Percentiles rank a stretch among this genome's conserved stretches.
phyloP scores from a whole-genome alignment of 2,113 vertebrate genomes.

The Carollia perspicillata region DNA sequence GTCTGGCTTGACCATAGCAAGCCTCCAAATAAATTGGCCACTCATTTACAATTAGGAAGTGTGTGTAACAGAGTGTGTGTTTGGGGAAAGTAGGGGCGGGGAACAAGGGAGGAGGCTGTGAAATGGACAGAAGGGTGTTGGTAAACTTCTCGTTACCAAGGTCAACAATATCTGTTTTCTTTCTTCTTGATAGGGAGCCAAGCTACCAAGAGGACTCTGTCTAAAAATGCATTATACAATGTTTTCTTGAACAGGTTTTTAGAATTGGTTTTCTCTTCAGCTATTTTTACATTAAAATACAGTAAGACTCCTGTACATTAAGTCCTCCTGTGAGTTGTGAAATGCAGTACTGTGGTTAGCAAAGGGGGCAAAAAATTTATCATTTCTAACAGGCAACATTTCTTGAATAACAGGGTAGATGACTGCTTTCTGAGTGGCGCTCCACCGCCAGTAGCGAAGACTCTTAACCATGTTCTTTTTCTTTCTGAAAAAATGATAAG shows the following conservation, averaged over 20 bases:
- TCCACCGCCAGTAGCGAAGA: neutral
- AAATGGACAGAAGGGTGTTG: neutral
- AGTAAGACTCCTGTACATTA: slow-evolving; percentile 32
- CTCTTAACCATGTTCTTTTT: neutral
- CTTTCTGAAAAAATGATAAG: neutral
- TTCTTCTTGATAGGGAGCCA: neutral
- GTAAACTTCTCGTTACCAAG: slow-evolving; percentile 27
- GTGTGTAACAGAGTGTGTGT: neutral
- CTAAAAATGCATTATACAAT: slow-evolving; percentile 28
- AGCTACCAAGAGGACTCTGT: neutral
- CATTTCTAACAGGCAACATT: neutral
- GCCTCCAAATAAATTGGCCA: neutral
- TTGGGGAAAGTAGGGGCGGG: accelerated
- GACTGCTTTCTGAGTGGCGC: neutral
- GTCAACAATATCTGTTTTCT: slow-evolving; percentile 32
- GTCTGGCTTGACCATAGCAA: neutral
- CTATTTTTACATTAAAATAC: slow-evolving; percentile 63
- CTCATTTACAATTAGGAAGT: neutral
- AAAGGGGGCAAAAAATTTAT: slow-evolving; percentile 14
- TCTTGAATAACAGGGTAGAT: neutral
- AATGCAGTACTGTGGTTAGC: slow-evolving; percentile 33
- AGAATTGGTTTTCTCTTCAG: slow-evolving; percentile 42
- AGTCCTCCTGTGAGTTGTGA: slow-evolving; percentile 29
- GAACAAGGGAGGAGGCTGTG: neutral
- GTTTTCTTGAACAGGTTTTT: slow-evolving; percentile 10